Base-by-base conservation (phyloP, 2,888 invertebrate genomes). In the Sarcophaga subvicina region DNA sequence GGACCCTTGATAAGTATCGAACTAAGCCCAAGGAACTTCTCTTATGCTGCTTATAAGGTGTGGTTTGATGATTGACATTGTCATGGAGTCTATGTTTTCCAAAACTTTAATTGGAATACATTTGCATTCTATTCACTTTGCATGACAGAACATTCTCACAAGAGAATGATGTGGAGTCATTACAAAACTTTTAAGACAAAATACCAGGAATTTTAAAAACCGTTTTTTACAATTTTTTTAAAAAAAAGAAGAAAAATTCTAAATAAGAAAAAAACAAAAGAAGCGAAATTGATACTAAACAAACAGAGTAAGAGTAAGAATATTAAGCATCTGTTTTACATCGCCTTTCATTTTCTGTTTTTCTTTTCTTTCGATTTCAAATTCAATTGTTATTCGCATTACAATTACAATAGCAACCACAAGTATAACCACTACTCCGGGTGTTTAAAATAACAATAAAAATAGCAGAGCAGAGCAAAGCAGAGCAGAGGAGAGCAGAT, bases 281-380 rank as follows among this genome's bases (percentile, higher is more conserved):
- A 37, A 37, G 10, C 8, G 10, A 37, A 37, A 37, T 37, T 37
- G 37, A 37, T 2, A 8, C 37, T 8, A 37, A 37, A 37, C 37
- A 49, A 47, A 59, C 17, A 75, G 47, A 12, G 60, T 76, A 76
- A 75, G 54, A 12, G 60, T 76, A 76, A 49, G 67, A 75, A 77
- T 71, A 82, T 54, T 54, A 70, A 62, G 78, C 83, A 87, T 83
- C 83, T 87, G 83, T 62, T 87, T 81, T 75, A 70, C 66, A 78
- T 78, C 59, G 62, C 69, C 37, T 37, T 37, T 37, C 37, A 2
- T 37, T 37, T 37, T 37, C 2, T 80, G 20, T 20, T 59, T 59
- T 59, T 37, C 14, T 22, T 20, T n/a, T 64, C 64, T 20, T 69
- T n/a, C 22, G 45, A 2, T 45, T 10, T 37, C 25, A 27, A n/a